Evolutionary conservation across 1,140 invertebrate species (phyloP).

Genomic region (Metaphire vulgaris): DNA sequence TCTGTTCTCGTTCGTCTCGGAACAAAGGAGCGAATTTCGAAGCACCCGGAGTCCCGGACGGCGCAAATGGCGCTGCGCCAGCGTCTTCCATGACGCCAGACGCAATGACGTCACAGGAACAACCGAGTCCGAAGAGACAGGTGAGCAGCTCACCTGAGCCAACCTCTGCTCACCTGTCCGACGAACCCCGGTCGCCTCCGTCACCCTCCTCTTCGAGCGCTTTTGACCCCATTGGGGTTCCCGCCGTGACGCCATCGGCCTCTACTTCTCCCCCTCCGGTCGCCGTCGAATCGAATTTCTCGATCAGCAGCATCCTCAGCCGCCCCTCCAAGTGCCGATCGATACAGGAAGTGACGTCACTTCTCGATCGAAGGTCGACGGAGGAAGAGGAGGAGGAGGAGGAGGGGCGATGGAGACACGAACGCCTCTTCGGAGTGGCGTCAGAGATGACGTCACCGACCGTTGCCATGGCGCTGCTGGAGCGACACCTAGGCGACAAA

Average conservation of each 20-base stretch:
- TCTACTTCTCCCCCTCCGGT: background rate
- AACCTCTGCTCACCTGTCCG: no score
- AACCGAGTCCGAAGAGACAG: no score
- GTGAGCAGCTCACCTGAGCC: no score
- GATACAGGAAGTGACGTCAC: background rate
- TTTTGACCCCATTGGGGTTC: background rate
- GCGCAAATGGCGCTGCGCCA: no score
- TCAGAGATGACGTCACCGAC: background rate
- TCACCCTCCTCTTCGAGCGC: background rate
- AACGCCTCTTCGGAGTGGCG: background rate
- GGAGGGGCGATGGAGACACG: no score
- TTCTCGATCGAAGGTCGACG: background rate
- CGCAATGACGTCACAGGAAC: background rate
- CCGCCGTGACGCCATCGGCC: background rate
- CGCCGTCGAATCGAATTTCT: background rate
- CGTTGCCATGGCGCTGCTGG: background rate
- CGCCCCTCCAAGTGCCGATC: no score
- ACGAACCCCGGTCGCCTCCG: no score
- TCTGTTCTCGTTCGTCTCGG: no score
- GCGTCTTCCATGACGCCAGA: background rate
- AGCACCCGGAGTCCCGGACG: no score
- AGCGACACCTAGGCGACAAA: background rate
- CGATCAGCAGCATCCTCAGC: background rate
- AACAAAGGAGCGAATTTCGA: no score
- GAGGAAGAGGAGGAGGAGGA: no score